Evolutionary conservation across 2,113 vertebrate genomes (phyloP), one percentile per base, ranked within the genome.

Genomic region (Rhinolophus sinicus): DNA sequence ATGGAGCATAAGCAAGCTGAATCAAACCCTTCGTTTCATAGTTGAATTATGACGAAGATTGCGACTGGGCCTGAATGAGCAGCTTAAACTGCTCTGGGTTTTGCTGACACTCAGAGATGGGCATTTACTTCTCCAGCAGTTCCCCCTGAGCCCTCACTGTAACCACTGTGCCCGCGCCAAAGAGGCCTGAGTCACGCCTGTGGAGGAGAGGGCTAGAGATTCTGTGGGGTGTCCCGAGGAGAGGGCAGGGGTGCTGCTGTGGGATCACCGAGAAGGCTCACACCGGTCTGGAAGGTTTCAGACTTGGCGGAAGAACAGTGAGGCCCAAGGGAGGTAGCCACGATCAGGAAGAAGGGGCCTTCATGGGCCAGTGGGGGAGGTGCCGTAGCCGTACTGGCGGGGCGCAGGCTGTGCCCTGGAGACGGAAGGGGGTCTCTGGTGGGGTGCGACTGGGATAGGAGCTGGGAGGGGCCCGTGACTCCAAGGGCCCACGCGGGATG

Each of bases 401-500:
- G 11, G 6, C 5, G 2, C 21, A 21, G 64, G 9, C n/a, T 65
- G 16, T 60, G 67, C 15, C 21, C 3, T 38, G 21, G 65, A 64
- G 21, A 73, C 35, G 13, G 54, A 64, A 78, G n/a, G 13, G 50
- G 47, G 15, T 93, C 28, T 56, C 2, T 52, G 69, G 33, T 50
- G 26, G 21, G 24, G 24, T 84, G 24, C n/a, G 8, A 38, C 16
- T 73, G 33, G 24, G 11, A 62, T 15, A 8, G 28, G 40, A 94
- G 54, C 40, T n/a, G 5, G 6, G 16, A 64, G 44, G 85, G n/a
- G 30, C 30, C 50, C 1, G 2, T 50, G 24, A 21, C 28, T 80
- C 56, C 77, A 3, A 18, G 47, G 56, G 16, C 54, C 6, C 28
- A 4, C 5, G 18, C 18, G 1, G 0, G 10, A 33, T 11, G 10